These are phyloP conservation scores for Peromyscus maniculatus DNA, from an alignment of 2,113 vertebrate genomes.

Conservation along the genomic window DNA sequence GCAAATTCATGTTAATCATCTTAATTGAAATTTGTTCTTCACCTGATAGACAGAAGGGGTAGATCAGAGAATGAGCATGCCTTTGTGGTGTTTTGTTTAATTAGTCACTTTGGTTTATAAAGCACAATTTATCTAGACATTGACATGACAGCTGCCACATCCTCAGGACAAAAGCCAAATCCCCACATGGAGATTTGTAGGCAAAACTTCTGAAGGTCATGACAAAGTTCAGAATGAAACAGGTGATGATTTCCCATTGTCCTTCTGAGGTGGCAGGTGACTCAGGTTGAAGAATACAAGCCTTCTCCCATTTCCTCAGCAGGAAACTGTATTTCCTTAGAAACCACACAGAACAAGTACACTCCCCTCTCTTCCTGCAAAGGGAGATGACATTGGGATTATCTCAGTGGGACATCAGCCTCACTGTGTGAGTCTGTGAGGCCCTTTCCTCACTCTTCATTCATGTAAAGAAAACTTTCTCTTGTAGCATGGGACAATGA, in stretches of 20 bases:
- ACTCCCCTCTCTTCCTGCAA: background rate
- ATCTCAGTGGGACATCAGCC: background rate
- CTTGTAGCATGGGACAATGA: background rate
- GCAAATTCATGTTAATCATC: background rate
- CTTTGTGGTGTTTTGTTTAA: background rate
- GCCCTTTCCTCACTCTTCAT: background rate
- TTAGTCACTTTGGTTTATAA: background rate
- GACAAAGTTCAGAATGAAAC: background rate
- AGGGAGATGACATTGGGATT: background rate
- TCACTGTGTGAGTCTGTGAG: background rate
- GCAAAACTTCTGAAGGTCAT: conserved; percentile 33
- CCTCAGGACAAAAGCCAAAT: conserved; percentile 40
- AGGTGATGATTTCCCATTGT: background rate
- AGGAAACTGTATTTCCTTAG: background rate
- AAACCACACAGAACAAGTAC: background rate
- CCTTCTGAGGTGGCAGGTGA: background rate
- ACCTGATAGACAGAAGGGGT: background rate
- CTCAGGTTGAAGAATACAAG: background rate
- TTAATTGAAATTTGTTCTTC: background rate
- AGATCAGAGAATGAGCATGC: background rate
- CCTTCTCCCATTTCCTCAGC: background rate
- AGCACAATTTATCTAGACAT: background rate
- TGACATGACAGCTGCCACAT: background rate
- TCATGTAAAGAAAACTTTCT: background rate
- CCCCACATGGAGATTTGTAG: background rate